Evolutionary conservation across 2,797 vertebrate genomes (phyloP), one percentile per base, ranked within the genome.

Genomic region (Antrozous pallidus): DNA sequence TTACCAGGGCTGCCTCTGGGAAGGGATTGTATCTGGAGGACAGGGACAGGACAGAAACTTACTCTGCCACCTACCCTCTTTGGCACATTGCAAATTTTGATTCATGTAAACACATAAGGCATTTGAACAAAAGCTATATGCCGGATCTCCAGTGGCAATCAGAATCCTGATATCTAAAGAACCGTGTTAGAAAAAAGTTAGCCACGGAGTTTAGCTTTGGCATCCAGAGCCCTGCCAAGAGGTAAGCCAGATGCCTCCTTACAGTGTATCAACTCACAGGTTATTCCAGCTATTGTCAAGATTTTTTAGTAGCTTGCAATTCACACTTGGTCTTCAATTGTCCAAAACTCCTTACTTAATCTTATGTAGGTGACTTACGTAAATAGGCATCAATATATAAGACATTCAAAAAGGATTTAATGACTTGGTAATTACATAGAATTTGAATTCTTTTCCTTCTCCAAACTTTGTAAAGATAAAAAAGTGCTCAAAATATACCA

Each of bases 361-460:
- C 65, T 96, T 92, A 26, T 28, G 33, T 14, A 78, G 33, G 56
- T 81, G n/a, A 91, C 49, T 93, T 93, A 42, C 4, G 6, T 77
- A 93, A 90, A 94, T 33, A 28, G 31, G 54, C 51, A 88, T 58
- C 49, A 93, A 20, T 82, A 75, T 31, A 47, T 67, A 77, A 70
- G 36, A 36, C 65, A 33, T 74, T 63, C 84, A 93, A 91, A 28
- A 18, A 82, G 74, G 36, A 91, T 73, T 92, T 78, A 71, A 78
- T 88, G 77, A 67, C 26, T 9, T 49, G 6, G 49, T 45, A 65
- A 20, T 73, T 69, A 51, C 45, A 63, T 51, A 91, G 38, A 88
- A 89, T 84, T 54, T 91, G 61, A 90, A 95, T 91, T 81, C 17
- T 88, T 91, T 90, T 88, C 28, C 74, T 24, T 61, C 33, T 20